These are phyloP conservation scores for Tupaia tana DNA, from an alignment of 2,113 vertebrate species.

Conservation along the genomic window DNA sequence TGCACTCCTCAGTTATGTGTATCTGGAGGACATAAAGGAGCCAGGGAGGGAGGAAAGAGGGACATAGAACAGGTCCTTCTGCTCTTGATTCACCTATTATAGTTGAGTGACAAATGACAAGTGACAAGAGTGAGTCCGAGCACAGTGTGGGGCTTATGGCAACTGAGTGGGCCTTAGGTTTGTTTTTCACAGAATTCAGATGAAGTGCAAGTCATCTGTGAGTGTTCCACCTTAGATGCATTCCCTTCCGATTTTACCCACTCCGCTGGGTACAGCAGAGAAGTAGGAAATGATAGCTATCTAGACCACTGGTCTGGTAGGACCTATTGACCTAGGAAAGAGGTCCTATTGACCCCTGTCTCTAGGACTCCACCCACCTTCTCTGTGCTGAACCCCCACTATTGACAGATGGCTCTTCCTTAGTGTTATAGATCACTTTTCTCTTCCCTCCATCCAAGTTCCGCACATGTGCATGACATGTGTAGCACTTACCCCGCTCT, in stretches of 20 bases:
- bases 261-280: neutral
- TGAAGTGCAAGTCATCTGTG: neutral
- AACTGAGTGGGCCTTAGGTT: neutral
- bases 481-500: neutral
- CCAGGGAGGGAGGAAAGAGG: neutral
- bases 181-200: neutral
- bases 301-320: neutral
- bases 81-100: neutral
- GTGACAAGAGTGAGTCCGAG: neutral
- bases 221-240: neutral
- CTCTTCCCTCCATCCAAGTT: neutral
- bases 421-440: neutral
- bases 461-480: neutral
- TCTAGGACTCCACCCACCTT: neutral
- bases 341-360: neutral
- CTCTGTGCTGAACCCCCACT: too few species aligned
- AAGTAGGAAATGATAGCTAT: neutral
- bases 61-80: neutral
- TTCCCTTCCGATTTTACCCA: neutral
- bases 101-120: neutral
- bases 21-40: neutral
- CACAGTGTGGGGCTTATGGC: neutral
- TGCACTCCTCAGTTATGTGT: neutral
- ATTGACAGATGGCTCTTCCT: neutral
- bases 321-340: neutral